phyloP scores from a whole-genome alignment of 2,113 vertebrate species.

The Ranitomeya variabilis region DNA sequence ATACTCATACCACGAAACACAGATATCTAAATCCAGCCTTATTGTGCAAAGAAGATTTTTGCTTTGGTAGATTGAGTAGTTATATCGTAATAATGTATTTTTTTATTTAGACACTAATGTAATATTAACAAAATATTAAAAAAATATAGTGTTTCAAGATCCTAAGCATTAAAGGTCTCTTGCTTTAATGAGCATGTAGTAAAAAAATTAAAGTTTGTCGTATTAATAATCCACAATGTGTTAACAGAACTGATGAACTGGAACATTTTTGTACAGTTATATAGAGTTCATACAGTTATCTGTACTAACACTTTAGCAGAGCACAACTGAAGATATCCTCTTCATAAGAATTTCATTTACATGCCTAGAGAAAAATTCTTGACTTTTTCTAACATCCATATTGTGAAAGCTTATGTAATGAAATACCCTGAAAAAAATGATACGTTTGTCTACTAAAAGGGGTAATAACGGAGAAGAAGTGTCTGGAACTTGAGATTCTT shows the following conservation, averaged over 20 bases:
- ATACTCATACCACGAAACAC: too few relatives aligned
- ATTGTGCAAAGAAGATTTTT: too few relatives aligned
- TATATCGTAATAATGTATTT: too few relatives aligned
- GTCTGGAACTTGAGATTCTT: not conserved
- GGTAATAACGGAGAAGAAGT: not conserved
- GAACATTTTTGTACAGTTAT: not conserved
- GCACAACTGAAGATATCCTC: not conserved
- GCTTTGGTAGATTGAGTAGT: too few relatives aligned
- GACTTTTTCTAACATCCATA: slow-evolving; percentile 22
- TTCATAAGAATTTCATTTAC: slow-evolving; percentile 19
- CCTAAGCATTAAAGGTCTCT: too few relatives aligned
- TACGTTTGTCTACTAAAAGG: slow-evolving; percentile 20
- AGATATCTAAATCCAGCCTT: too few relatives aligned
- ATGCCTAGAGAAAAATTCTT: slow-evolving; percentile 25
- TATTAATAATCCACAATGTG: not conserved
- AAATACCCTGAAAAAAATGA: slow-evolving; percentile 25
- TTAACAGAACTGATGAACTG: not conserved
- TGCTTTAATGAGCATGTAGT: not conserved
- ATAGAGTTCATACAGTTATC: not conserved
- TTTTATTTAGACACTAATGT: too few relatives aligned
- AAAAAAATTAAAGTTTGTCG: not conserved
- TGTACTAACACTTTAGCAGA: not conserved
- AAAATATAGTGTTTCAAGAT: too few relatives aligned
- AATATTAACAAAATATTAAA: too few relatives aligned
- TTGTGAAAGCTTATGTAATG: slow-evolving; percentile 23